phyloP scores from a whole-genome alignment of 2,113 vertebrate species.

The Cathartes aura region DNA sequence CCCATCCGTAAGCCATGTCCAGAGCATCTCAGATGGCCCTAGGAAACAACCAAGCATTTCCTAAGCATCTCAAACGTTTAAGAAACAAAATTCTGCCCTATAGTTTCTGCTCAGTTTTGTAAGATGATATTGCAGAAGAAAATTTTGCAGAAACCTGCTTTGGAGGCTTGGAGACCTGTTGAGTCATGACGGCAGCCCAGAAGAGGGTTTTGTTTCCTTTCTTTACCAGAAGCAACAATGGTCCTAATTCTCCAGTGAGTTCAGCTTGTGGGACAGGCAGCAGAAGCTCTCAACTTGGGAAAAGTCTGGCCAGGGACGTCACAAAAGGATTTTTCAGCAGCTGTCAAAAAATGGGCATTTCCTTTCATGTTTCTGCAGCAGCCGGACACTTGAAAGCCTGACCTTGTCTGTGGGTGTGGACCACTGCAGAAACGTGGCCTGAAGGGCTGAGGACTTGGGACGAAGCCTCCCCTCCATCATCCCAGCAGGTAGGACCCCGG shows the following conservation, averaged over 20 bases:
- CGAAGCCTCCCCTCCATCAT: not conserved
- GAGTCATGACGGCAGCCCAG: not conserved
- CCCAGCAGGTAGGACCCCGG: not conserved
- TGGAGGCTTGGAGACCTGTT: not conserved
- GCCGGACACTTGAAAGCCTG: not conserved
- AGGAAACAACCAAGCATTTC: not conserved
- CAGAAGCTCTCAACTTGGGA: not conserved
- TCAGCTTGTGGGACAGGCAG: not conserved
- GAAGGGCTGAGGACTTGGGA: not conserved
- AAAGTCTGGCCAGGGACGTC: not conserved
- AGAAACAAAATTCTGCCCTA: not conserved
- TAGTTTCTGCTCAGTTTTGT: not conserved
- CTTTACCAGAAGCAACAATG: not conserved
- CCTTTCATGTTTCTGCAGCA: not conserved
- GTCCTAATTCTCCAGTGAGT: not conserved
- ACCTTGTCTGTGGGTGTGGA: not conserved
- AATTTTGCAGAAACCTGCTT: not conserved
- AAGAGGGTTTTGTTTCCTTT: not conserved
- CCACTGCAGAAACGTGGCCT: not conserved
- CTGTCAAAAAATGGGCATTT: not conserved
- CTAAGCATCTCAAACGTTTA: not conserved
- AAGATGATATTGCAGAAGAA: not conserved
- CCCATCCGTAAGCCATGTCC: not conserved
- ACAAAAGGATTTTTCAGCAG: constrained; percentile 30
- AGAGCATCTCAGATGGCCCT: not conserved